Base-by-base conservation (phyloP, 2,888 invertebrate species). In the Busseola fusca region DNA sequence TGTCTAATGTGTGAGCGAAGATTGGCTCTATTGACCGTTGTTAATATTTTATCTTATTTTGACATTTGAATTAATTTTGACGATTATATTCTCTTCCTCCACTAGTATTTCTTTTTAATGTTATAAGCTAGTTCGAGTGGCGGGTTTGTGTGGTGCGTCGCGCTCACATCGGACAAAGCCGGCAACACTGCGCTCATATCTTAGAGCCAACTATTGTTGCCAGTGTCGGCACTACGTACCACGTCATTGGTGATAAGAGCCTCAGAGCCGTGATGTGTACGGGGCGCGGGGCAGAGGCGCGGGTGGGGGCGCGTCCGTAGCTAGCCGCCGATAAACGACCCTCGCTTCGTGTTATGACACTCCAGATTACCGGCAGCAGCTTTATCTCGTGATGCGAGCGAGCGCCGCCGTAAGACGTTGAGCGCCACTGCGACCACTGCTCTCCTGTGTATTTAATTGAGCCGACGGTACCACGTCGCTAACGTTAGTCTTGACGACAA, bases 291-390 rank as follows among this genome's bases (percentile, higher is more conserved):
- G 69, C n/a, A n/a, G n/a, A n/a, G n/a, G 60, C n/a, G 63, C n/a
- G 40, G 27, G 71, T 0, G 40, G 68, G 56, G 25, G 59, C 2
- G 42, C 50, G 64, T 78, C 76, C 74, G 75, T 74, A 69, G 70
- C 69, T 21, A 60, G 48, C 69, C 65, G 57, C 25, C 68, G 74
- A 76, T 73, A 73, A 79, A 56, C 76, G 76, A 56, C 50, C 57
- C 54, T 57, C 52, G 74, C 52, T 56, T 64, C 72, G 70, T 71
- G 57, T 81, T 79, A 79, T 81, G 76, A 63, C 73, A 57, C 67
- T 71, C 54, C 56, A 81, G 79, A 79, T 81, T 81, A 76, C 81
- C 69, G 60, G 69, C 67, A 34, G 42, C 57, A 69, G 65, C 63
- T 69, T 63, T 82, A 82, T 80, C 69, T 81, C 27, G 56, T 45